Conservation (phyloP, 2,888 invertebrate species). For the Plagodis pulveraria region DNA sequence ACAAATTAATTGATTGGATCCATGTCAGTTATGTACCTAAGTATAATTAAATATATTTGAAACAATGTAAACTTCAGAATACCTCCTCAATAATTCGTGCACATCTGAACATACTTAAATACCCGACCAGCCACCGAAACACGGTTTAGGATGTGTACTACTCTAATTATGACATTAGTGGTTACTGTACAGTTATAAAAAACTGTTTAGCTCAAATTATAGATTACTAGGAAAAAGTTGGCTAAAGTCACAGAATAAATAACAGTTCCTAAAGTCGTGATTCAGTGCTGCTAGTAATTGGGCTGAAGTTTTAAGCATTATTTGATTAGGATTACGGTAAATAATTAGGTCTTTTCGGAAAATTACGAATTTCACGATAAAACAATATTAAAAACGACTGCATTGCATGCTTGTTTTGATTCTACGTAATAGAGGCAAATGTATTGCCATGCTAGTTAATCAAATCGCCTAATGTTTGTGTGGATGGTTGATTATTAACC, state of each 20-base stretch:
- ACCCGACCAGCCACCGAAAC: constrained; percentile 24
- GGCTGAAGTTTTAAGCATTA: background rate
- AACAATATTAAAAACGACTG: no score
- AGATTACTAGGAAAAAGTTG: constrained; percentile 12
- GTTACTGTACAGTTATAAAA: constrained; percentile 29
- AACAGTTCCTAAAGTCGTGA: constrained; percentile 1
- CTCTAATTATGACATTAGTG: constrained; percentile 45
- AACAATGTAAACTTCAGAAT: constrained; percentile 1
- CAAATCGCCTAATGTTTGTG: no score
- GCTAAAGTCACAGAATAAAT: background rate
- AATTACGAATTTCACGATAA: no score
- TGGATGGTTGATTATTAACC: no score
- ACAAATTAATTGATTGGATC: no score
- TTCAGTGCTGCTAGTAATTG: constrained; percentile 3
- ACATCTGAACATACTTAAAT: constrained; percentile 7
- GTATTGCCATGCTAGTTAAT: no score
- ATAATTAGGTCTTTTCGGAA: no score
- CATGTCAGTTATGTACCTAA: no score
- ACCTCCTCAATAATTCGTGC: constrained; percentile 25
- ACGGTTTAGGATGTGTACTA: constrained; percentile 11
- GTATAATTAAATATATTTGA: no score
- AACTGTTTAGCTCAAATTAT: constrained; percentile 16
- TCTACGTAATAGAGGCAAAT: no score
- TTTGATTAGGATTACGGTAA: background rate
- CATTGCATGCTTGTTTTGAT: no score